Evolutionary conservation across 2,113 vertebrate genomes (phyloP).

Genomic region (Tricholaema leucomelas): DNA sequence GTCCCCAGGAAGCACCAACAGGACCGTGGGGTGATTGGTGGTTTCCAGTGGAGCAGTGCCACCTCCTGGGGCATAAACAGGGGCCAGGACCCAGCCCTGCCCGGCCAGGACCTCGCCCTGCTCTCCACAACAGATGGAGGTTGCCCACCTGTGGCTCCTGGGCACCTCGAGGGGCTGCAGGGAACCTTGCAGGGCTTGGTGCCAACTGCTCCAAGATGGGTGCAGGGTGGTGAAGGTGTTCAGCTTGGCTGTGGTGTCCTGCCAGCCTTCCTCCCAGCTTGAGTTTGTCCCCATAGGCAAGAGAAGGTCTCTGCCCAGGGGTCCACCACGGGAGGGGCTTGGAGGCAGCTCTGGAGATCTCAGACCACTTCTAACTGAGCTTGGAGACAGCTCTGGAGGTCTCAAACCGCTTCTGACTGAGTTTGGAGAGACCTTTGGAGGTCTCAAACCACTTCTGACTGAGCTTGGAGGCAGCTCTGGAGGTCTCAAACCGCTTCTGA

Average conservation of each 20-base stretch:
- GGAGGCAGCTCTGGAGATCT: too few species aligned
- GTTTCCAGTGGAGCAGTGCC: not conserved
- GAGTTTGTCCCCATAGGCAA: fast-evolving
- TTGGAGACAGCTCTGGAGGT: not conserved
- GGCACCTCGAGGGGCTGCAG: not conserved
- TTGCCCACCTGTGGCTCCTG: not conserved
- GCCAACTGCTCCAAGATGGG: fast-evolving
- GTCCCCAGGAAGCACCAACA: not conserved
- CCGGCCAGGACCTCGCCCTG: not conserved
- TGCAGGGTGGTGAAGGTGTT: not conserved
- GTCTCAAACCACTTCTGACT: not conserved
- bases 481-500: not conserved
- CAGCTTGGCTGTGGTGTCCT: not conserved
- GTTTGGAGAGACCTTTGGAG: not conserved
- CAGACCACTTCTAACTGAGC: not conserved
- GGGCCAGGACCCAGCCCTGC: not conserved
- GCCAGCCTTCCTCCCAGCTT: not conserved
- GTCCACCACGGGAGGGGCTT: too few species aligned
- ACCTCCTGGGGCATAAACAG: not conserved
- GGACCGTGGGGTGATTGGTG: fast-evolving
- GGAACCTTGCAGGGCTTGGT: not conserved
- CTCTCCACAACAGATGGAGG: not conserved
- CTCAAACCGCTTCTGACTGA: not conserved
- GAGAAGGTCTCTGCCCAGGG: not conserved
- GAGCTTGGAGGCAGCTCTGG: not conserved